These are phyloP conservation scores for Sinotaia quadrata DNA, from an alignment of 2,888 invertebrate genomes.

Conservation along the genomic window DNA sequence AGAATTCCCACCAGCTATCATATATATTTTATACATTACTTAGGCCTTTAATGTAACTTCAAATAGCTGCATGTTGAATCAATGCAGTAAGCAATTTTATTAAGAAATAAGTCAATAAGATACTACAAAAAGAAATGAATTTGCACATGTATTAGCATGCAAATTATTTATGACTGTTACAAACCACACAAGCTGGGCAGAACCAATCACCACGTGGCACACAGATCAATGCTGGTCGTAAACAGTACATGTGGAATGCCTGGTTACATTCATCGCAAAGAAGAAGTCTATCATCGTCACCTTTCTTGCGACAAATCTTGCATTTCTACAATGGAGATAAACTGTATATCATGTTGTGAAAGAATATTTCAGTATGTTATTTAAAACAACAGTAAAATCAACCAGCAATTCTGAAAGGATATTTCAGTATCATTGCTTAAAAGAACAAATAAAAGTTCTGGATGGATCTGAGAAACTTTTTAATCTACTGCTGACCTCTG, in stretches of 20 bases:
- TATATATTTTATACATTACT: too few species aligned
- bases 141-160: not conserved
- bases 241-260: conserved; percentile 70
- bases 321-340: conserved; percentile 70
- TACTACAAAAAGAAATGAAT: not conserved
- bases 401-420: too few species aligned
- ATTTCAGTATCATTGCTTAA: too few species aligned
- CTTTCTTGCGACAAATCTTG: conserved; percentile 71
- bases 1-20: too few species aligned
- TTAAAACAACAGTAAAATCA: too few species aligned
- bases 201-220: conserved; percentile 71
- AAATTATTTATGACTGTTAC: conserved; percentile 27
- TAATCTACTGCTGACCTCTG: too few species aligned
- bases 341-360: too few species aligned
- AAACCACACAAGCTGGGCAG: conserved; percentile 68
- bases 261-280: conserved; percentile 71
- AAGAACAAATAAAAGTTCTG: too few species aligned
- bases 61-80: too few species aligned
- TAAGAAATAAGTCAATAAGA: conserved; percentile 8
- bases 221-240: conserved; percentile 62
- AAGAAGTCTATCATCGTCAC: conserved; percentile 62
- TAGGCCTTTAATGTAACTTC: too few species aligned
- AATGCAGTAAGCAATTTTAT: not conserved
- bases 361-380: too few species aligned
- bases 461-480: too few species aligned